A percentile compares a stretch with the other conserved stretches of the same genome.
Evolutionary conservation across 2,888 invertebrate species (phyloP).

Genomic region (Hyles lineata): DNA sequence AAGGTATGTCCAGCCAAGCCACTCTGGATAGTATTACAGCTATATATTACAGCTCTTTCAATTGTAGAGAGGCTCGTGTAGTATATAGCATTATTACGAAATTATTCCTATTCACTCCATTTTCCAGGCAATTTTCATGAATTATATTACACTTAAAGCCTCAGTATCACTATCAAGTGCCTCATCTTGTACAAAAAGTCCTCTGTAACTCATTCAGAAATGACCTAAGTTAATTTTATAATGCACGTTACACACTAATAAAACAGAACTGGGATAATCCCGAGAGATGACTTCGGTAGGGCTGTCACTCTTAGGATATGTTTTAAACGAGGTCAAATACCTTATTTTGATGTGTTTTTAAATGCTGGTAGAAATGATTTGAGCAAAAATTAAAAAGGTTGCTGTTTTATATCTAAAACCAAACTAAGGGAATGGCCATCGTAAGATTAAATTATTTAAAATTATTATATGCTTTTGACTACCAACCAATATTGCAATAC

Average conservation of each 20-base stretch:
- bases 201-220: slow-evolving; percentile 14
- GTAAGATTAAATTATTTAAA: too few relatives aligned
- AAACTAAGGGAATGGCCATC: too few relatives aligned
- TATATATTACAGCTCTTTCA: too few relatives aligned
- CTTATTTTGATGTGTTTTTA: background rate
- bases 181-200: slow-evolving; percentile 6
- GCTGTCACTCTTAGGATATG: background rate
- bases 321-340: background rate
- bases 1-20: too few relatives aligned
- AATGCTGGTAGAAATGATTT: too few relatives aligned
- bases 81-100: background rate
- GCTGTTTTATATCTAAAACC: too few relatives aligned
- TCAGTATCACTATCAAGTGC: background rate
- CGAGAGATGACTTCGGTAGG: slow-evolving; percentile 17
- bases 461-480: too few relatives aligned
- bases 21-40: too few relatives aligned
- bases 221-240: slow-evolving; percentile 25
- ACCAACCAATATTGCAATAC: too few relatives aligned
- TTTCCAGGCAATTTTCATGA: too few relatives aligned
- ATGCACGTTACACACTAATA: slow-evolving; percentile 19
- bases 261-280: slow-evolving; percentile 19
- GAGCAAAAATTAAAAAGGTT: too few relatives aligned
- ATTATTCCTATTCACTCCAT: background rate
- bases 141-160: background rate
- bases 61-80: too few relatives aligned